Base-by-base conservation (phyloP, 2,888 invertebrate species). In the Fragum fragum region DNA sequence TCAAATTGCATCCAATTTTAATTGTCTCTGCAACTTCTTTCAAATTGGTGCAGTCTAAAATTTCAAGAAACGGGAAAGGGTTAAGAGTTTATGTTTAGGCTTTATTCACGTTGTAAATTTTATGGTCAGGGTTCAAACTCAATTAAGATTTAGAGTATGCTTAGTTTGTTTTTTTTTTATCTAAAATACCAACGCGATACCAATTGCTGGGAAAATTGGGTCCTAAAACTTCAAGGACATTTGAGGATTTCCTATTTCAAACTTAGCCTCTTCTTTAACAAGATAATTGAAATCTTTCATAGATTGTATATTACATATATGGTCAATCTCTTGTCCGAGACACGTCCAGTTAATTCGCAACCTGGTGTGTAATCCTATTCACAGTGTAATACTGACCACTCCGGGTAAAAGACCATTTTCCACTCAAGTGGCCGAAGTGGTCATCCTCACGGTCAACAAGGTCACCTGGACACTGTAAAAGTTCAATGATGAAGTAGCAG, bases 321-420 rank as follows among this genome's bases (percentile, higher is more conserved):
- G 66, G 26, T 6, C 39, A 26, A 18, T 73, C 73, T 73, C 23
- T 78, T 78, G 78, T 73, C 39, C n/a, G n/a, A 39, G 26, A 39
- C 78, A 78, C 73, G 78, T 68, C 55, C 69, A 52, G 18, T 68
- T 47, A 66, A 73, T 78, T 73, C 66, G 69, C 69, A 55, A 16
- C 66, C 66, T 21, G 66, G 66, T 66, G 66, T 18, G 66, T 66
- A 66, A 66, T 66, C 66, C 26, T 53, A 21, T 36, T 74, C 63
- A n/a, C 7, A 47, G 52, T 36, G 23, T 59, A 53, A 74, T 18
- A 18, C 36, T 32, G 52, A 55, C 66, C 53, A 66, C 66, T 66
- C 66, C 55, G 26, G 74, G 66, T 36, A 74, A 32, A 1, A 66
- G 74, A 74, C 63, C 74, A 66, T 74, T 74, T 53, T 66, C 47